phyloP scores from a whole-genome alignment of 2,888 invertebrate species.

The Amphipoea lucens region DNA sequence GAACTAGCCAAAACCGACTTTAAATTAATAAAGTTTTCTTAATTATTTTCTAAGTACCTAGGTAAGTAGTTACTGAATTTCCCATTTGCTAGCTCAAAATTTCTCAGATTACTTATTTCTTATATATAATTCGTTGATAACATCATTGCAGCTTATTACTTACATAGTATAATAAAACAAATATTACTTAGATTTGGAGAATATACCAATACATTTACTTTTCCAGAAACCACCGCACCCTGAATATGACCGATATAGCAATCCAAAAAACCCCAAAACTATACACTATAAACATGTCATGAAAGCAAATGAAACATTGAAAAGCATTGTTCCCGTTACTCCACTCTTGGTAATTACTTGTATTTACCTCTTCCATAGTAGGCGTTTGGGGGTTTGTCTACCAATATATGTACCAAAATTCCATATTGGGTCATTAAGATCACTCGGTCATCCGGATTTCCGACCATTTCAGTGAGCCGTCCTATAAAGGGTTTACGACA shows the following conservation, averaged over 20 bases:
- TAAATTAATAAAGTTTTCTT: neutral
- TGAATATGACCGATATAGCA: constrained; percentile 74
- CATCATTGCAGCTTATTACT: neutral
- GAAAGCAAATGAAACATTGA: constrained; percentile 90
- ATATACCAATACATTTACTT: neutral
- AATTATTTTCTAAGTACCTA: neutral
- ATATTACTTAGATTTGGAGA: neutral
- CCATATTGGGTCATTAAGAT: neutral
- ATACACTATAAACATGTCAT: constrained; percentile 90
- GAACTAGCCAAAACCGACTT: neutral
- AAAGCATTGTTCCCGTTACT: constrained; percentile 86
- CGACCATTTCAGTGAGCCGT: neutral
- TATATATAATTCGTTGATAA: neutral
- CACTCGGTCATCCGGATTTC: neutral
- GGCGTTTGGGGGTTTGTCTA: too few species aligned
- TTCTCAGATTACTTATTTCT: neutral
- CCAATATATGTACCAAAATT: neutral
- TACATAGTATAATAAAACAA: neutral
- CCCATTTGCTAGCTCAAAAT: neutral
- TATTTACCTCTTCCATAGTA: neutral
- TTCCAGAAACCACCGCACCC: constrained; percentile 68
- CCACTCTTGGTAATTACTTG: constrained; percentile 70
- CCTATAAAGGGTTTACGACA: neutral
- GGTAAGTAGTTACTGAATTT: neutral
- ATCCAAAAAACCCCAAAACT: constrained; percentile 76